Base-by-base conservation (phyloP, 2,888 invertebrate genomes). In the Lepidochrysops patricia region DNA sequence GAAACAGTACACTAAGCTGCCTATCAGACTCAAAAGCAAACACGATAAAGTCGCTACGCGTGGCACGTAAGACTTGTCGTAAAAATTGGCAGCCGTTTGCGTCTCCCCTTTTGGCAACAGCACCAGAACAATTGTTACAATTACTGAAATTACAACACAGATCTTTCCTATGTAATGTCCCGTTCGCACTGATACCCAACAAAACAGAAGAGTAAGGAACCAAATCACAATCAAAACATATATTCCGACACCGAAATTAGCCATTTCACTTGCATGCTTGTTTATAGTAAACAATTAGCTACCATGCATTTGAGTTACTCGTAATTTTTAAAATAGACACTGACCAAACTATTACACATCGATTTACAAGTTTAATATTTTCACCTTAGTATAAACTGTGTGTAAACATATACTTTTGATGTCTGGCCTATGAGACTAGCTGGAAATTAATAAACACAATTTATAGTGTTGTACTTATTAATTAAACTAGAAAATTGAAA, bases 151-250 rank as follows among this genome's bases (percentile, higher is more conserved):
- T 52, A 84, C 73, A 60, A 94, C 71, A 52, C 91, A 89, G 65
- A 92, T 79, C 76, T 91, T 91, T 59, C 93, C 94, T 63, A 94
- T 79, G 72, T 88, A 91, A 76, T 91, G 93, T 65, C 92, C 92
- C 43, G 92, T 91, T 70, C 92, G 91, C 50, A 93, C 80, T 1
- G 93, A 92, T 58, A 93, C 80, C 71, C 93, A 90, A 70, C 93
- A 93, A 68, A 93, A 74, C 68, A 93, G 73, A 37, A 92, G 79
- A 32, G 93, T 91, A 61, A 91, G 70, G 66, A 91, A 86, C 94
- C 94, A 94, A 68, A 93, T 75, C 61, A 91, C 79, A 63, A 92
- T 85, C 71, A 94, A 79, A 68, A 93, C 84, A 75, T 94, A 92
- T 63, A 94, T 86, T 68, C 94, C 94, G 65, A 92, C 81, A 72